Conservation (phyloP, 2,888 invertebrate genomes). For the Tetranychus piercei region DNA sequence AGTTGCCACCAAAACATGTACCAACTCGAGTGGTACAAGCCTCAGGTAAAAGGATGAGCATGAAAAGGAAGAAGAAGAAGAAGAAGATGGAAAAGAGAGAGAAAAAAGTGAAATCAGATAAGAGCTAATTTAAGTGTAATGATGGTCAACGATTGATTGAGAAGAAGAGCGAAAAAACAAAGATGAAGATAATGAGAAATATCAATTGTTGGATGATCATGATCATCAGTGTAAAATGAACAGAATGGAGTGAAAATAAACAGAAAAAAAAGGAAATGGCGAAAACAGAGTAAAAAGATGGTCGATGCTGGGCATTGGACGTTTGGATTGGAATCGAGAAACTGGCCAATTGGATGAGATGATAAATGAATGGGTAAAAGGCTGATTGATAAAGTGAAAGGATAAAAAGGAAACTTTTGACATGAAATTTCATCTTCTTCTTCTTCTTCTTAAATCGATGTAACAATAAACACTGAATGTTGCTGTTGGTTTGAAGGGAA, state of each 20-base stretch:
- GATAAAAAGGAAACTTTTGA: not conserved
- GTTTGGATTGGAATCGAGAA: not conserved
- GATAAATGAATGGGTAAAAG: not conserved
- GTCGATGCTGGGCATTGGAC: not conserved
- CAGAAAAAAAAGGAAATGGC: not conserved
- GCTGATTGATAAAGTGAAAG: not conserved
- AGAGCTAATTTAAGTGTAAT: not conserved
- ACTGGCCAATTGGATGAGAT: not conserved
- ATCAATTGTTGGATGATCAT: not conserved
- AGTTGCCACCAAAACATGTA: not conserved
- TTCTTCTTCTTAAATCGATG: not conserved
- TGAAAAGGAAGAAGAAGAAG: not conserved
- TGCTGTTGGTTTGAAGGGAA: not conserved
- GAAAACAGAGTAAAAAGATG: not conserved
- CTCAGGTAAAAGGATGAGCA: not conserved
- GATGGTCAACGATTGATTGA: not conserved
- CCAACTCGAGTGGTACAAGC: not conserved
- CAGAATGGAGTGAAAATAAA: too few species aligned
- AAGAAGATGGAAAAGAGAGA: not conserved
- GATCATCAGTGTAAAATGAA: too few species aligned
- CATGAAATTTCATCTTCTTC: not conserved
- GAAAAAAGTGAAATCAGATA: too few species aligned
- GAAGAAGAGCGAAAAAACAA: not conserved
- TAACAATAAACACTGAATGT: not conserved
- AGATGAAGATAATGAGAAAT: not conserved